Evolutionary conservation across 1,140 invertebrate genomes (phyloP).

Genomic region (Bombus confusus): DNA sequence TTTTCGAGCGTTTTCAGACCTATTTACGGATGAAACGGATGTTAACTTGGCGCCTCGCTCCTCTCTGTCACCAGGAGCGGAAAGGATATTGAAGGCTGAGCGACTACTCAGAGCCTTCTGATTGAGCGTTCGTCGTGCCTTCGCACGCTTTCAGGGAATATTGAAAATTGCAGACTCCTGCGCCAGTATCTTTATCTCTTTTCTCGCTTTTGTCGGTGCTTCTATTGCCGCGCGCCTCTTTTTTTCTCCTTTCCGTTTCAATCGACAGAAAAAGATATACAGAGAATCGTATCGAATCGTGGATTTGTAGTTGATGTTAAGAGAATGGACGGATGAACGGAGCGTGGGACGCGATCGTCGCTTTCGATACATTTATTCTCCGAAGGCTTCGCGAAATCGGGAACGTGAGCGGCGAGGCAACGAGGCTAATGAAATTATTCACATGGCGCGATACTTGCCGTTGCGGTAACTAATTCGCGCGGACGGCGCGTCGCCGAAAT

Average conservation of each 20-base stretch:
- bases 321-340: background rate
- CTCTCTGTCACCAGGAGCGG: conserved; percentile 4
- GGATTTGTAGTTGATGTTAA: background rate
- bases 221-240: background rate
- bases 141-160: conserved; percentile 11
- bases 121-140: background rate
- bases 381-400: background rate
- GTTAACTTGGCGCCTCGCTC: conserved; percentile 47
- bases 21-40: conserved; percentile 57
- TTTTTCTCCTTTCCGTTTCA: background rate
- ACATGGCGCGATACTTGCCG: background rate
- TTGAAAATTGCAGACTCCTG: conserved; percentile 25
- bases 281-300: background rate
- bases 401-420: background rate
- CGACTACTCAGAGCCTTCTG: conserved; percentile 17
- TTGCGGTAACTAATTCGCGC: background rate
- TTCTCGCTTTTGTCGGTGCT: too few relatives aligned
- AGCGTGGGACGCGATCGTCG: too few relatives aligned
- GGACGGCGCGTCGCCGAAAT: background rate
- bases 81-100: conserved; percentile 38
- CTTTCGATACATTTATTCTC: background rate
- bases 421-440: conserved; percentile 3
- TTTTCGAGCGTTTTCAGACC: conserved; percentile 51
- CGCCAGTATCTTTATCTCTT: background rate
- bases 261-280: background rate